A percentile compares a stretch with the other conserved stretches of the same genome.
These are phyloP conservation scores for Lochmaea capreae DNA, from an alignment of 2,888 invertebrate species.

Conservation along the genomic window DNA sequence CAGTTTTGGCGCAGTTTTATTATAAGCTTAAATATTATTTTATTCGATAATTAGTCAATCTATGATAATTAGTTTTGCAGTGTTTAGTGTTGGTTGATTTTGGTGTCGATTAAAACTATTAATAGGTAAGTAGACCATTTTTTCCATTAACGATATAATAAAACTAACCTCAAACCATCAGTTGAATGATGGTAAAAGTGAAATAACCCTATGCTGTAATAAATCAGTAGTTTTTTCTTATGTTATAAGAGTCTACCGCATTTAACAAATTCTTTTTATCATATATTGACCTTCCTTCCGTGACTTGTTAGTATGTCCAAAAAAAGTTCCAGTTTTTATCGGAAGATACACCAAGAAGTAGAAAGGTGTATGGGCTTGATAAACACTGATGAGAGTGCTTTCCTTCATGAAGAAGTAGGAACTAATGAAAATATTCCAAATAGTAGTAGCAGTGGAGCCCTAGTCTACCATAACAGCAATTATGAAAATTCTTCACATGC, in stretches of 20 bases:
- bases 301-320: constrained; percentile 1
- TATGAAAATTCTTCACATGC: background rate
- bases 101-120: constrained; percentile 1
- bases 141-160: background rate
- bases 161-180: constrained; percentile 1
- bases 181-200: background rate
- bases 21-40: too few species aligned
- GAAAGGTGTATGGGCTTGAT: constrained; percentile 7
- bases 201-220: background rate
- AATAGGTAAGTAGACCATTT: background rate
- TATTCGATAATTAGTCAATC: too few species aligned
- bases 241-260: too few species aligned
- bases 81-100: background rate
- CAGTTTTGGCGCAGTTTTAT: too few species aligned
- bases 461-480: background rate
- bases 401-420: constrained; percentile 1
- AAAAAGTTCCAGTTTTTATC: constrained; percentile 17
- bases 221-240: background rate
- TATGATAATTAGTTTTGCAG: too few species aligned
- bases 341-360: constrained; percentile 17
- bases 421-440: background rate
- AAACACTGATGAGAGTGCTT: constrained; percentile 13
- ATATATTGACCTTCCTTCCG: constrained; percentile 4
- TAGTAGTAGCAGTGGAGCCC: background rate
- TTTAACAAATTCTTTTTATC: background rate